Evolutionary conservation across 2,797 vertebrate species (phyloP).

Genomic region (Trematomus bernacchii): DNA sequence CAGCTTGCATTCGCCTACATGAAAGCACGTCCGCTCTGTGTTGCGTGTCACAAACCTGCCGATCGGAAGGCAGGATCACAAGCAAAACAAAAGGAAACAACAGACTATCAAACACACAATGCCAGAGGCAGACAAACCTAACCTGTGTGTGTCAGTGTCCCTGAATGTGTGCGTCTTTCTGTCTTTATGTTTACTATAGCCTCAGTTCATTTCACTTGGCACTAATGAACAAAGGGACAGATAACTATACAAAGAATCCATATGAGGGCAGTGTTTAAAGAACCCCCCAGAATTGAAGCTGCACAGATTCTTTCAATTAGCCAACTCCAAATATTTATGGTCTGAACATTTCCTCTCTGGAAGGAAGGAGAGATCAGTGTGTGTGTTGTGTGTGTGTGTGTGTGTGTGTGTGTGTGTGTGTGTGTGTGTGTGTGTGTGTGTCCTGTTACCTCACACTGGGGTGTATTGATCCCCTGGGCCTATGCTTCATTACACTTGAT

Average conservation of each 20-base stretch:
- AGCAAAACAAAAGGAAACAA: conserved; percentile 57
- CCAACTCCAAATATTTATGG: conserved; percentile 86
- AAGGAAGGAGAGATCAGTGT: conserved; percentile 58
- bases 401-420: conserved; percentile 6
- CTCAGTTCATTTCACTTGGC: conserved; percentile 73
- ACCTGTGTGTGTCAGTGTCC: conserved; percentile 43
- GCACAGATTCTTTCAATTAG: conserved; percentile 85
- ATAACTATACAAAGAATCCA: conserved; percentile 73
- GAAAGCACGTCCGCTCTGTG: conserved; percentile 33
- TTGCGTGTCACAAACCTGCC: conserved; percentile 49
- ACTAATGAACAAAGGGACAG: conserved; percentile 69
- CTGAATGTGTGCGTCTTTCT: conserved; percentile 29
- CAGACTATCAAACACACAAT: conserved; percentile 24
- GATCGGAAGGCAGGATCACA: conserved; percentile 42
- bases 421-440: conserved; percentile 55
- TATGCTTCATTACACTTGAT: conserved; percentile 65
- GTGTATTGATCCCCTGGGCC: conserved; percentile 70
- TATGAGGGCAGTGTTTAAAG: conserved; percentile 79
- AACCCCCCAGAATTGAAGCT: conserved; percentile 72
- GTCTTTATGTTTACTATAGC: conserved; percentile 55
- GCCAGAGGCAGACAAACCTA: conserved; percentile 39
- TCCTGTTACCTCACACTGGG: conserved; percentile 65
- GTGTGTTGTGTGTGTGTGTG: conserved; percentile 26
- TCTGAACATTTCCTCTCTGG: conserved; percentile 84
- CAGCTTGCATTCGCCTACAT: conserved; percentile 45